phyloP scores from a whole-genome alignment of 2,113 vertebrate species.

The Calidris pugnax region DNA sequence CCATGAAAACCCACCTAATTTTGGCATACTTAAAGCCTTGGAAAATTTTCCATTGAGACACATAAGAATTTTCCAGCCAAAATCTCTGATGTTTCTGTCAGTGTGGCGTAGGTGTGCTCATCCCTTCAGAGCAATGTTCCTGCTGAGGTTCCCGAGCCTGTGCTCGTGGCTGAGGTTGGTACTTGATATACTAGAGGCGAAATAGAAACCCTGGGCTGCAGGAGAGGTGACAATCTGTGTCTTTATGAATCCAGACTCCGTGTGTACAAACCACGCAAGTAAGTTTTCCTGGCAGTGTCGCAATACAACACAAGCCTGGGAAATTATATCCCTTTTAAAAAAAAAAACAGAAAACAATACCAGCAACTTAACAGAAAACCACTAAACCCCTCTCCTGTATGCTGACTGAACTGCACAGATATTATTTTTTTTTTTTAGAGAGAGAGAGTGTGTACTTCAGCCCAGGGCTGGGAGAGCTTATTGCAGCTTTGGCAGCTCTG shows the following conservation, averaged over 20 bases:
- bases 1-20: slow-evolving; percentile 11
- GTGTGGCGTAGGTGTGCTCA: not conserved
- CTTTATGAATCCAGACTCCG: not conserved
- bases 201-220: not conserved
- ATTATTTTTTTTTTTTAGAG: not conserved
- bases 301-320: not conserved
- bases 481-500: not conserved
- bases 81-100: not conserved
- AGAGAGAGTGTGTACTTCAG: not conserved
- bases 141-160: not conserved
- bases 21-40: not conserved
- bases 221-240: not conserved
- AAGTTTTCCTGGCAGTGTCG: not conserved
- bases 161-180: not conserved
- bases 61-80: not conserved
- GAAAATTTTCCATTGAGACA: slow-evolving; percentile 13
- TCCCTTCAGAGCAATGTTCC: not conserved
- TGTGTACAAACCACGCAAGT: not conserved
- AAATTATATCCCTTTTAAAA: not conserved
- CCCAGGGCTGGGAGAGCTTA: not conserved
- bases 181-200: not conserved
- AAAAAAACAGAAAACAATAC: not conserved
- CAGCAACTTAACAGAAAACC: rapidly evolving
- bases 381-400: rapidly evolving
- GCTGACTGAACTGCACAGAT: not conserved